phyloP scores from a whole-genome alignment of 2,888 invertebrate genomes.

The Xanthostigma xanthostigma region DNA sequence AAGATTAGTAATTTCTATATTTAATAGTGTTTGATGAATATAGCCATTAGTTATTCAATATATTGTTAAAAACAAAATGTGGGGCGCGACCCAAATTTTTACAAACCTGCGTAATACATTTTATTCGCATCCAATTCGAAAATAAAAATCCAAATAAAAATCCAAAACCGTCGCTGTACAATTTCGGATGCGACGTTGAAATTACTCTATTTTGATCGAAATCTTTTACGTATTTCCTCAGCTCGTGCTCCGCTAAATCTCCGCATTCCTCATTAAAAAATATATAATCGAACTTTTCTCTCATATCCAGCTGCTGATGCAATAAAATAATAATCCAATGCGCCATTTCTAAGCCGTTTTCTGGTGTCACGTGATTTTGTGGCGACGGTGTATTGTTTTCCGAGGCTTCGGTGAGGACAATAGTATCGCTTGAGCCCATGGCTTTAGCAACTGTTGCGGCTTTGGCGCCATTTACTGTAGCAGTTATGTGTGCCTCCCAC shows the following conservation, averaged over 20 bases:
- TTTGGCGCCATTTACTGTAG: constrained; percentile 34
- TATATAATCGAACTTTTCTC: constrained; percentile 23
- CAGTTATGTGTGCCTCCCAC: constrained; percentile 40
- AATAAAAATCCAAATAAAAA: constrained; percentile 31
- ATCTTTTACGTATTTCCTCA: constrained; percentile 10
- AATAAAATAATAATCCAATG: constrained; percentile 5
- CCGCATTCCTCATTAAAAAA: constrained; percentile 19
- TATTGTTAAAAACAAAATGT: no score
- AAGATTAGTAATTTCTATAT: no score
- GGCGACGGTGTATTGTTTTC: no score
- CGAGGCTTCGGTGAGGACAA: constrained; percentile 20
- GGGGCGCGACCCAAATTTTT: no score
- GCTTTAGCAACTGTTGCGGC: constrained; percentile 39
- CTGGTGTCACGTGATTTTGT: no score
- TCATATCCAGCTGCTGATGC: constrained; percentile 21
- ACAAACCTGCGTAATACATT: constrained; percentile 29
- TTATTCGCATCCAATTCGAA: constrained; percentile 28
- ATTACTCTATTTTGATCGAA: constrained; percentile 18
- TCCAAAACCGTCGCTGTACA: constrained; percentile 36
- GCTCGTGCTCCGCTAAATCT: constrained; percentile 16
- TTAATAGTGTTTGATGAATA: no score
- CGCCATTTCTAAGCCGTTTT: no score
- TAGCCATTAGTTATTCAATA: no score
- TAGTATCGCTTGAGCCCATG: constrained; percentile 36
- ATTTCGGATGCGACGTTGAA: constrained; percentile 31